Percentiles rank a stretch among this genome's conserved stretches.
phyloP scores from a whole-genome alignment of 2,888 invertebrate species.

The Cantharis nigra region DNA sequence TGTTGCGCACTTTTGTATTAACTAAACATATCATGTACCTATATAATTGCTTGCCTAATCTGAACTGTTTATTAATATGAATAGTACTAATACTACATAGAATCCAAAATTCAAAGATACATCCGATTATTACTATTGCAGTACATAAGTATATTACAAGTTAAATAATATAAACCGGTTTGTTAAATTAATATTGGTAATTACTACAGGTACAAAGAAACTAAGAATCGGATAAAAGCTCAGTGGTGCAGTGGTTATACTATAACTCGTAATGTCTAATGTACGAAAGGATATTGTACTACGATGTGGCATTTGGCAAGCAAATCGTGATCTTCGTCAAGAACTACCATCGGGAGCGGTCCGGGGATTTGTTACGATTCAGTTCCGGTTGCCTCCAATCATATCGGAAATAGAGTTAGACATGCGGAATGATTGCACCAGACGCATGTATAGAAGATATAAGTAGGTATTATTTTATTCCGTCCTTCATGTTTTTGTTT shows the following conservation, averaged over 20 bases:
- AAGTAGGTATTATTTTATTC: neutral
- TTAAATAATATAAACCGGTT: neutral
- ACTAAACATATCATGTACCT: too few relatives aligned
- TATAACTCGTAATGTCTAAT: neutral
- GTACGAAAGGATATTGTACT: slow-evolving; percentile 13
- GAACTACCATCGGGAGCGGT: slow-evolving; percentile 30
- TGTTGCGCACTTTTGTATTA: too few relatives aligned
- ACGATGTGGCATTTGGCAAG: slow-evolving; percentile 34
- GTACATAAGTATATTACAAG: too few relatives aligned
- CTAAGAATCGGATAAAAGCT: neutral
- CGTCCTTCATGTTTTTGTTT: neutral
- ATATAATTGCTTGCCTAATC: too few relatives aligned
- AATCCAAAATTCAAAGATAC: too few relatives aligned
- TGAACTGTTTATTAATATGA: too few relatives aligned
- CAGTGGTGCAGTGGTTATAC: slow-evolving; percentile 13
- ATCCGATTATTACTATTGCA: too few relatives aligned
- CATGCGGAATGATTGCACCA: slow-evolving; percentile 54
- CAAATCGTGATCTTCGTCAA: slow-evolving; percentile 30
- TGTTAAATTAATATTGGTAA: neutral
- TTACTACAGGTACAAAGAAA: neutral
- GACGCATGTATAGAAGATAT: slow-evolving; percentile 33
- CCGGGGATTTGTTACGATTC: slow-evolving; percentile 51
- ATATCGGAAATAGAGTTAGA: slow-evolving; percentile 54
- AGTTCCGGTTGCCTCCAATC: slow-evolving; percentile 49
- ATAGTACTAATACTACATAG: too few relatives aligned